Evolutionary conservation across 1,140 invertebrate species (phyloP), one percentile per base, ranked within the genome.

Genomic region (Drosophila trapezifrons): DNA sequence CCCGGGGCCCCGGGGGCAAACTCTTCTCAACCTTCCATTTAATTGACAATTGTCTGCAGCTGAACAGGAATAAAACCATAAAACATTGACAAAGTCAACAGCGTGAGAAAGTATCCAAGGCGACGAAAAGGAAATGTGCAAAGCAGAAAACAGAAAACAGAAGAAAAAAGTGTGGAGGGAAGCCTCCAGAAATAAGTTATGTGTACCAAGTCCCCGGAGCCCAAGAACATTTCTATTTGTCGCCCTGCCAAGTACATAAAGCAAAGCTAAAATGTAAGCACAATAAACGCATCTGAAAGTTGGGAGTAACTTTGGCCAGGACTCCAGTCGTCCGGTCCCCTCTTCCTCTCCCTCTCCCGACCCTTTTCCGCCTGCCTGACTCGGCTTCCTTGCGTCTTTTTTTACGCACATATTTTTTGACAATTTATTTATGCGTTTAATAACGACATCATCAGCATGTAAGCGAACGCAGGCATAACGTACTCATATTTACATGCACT

Each of bases 351-450:
- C 37, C 22, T 4, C 25, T 17, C 25, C 22, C 10, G 32, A 27
- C 22, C 58, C 47, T 27, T 54, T 42, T 38, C 35, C 52, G 46
- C 32, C 47, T 35, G 52, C 37, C 49, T 35, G 29, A 10, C 22
- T 3, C 22, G 17, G 29, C 29, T 40, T 57, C 20, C 38, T 60
- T 46, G 47, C 51, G 49, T 42, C 60, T 38, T 62, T 63, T 55
- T 64, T 59, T 32, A 49, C 66, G 45, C 51, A 60, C 59, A 66
- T 64, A 63, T 78, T 66, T 78, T 83, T 89, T 69, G 64, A 75
- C 85, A 89, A 89, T 90, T 90, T 89, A 89, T 90, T 84, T 89
- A 89, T 90, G 85, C 63, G 80, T 89, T 89, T 89, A 90, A 90
- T 89, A 89, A 89, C 80, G 85, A 90, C 84, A 90, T 89, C 85